phyloP scores from a whole-genome alignment of 2,888 invertebrate species.

The Dolomedes plantarius region DNA sequence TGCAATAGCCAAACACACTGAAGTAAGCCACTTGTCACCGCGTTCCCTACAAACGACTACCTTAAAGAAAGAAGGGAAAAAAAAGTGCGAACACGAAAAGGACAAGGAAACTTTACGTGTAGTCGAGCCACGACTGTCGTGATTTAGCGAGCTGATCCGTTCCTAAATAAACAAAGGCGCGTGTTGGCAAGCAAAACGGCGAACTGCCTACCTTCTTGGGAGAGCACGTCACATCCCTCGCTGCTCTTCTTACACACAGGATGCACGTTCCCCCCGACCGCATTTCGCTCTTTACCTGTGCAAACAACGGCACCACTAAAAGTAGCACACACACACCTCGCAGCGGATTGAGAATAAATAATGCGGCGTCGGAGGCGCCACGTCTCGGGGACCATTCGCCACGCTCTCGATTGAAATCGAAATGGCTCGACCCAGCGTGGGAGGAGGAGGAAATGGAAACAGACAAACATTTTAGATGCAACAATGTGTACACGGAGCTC shows the following conservation, averaged over 20 bases:
- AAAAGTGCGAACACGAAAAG: too few species aligned
- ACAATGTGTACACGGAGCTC: too few species aligned
- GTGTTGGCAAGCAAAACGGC: background rate
- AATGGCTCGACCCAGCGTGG: conserved; percentile 33
- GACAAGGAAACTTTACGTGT: too few species aligned
- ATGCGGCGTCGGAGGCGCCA: conserved; percentile 15
- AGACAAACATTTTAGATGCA: too few species aligned
- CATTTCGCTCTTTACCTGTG: conserved; percentile 64
- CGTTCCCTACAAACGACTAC: too few species aligned
- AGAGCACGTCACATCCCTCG: conserved; percentile 10
- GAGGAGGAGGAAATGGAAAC: too few species aligned
- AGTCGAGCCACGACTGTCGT: too few species aligned
- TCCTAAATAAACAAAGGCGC: too few species aligned
- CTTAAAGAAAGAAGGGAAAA: too few species aligned
- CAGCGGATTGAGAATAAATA: conserved; percentile 44
- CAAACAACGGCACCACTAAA: conserved; percentile 53
- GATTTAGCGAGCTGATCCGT: too few species aligned
- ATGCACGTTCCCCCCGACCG: conserved; percentile 18
- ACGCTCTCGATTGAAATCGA: conserved; percentile 56
- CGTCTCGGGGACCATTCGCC: conserved; percentile 24
- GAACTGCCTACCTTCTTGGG: conserved; percentile 37
- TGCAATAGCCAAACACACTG: too few species aligned
- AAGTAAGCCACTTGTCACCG: too few species aligned
- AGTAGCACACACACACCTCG: conserved; percentile 37
- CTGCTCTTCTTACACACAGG: background rate